Percentiles rank a stretch among this genome's conserved stretches.
These are phyloP conservation scores for Connochaetes taurinus DNA, from an alignment of 2,113 vertebrate genomes.

Conservation along the genomic window DNA sequence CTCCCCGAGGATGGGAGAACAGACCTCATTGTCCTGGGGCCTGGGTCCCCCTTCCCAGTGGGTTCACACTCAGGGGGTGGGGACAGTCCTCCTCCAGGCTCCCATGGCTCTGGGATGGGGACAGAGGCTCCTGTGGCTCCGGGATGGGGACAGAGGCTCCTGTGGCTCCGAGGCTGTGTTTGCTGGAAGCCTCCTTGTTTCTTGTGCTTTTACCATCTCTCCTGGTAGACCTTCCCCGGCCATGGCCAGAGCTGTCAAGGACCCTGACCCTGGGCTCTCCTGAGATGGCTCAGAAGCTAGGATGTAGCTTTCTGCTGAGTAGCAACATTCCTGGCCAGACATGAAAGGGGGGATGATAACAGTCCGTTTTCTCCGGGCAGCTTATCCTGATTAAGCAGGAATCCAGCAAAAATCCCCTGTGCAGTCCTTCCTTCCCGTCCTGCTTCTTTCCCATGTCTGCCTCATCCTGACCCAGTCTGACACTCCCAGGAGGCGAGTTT, in stretches of 20 bases:
- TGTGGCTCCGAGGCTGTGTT: not conserved
- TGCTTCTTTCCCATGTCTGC: too few species aligned
- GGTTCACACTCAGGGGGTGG: not conserved
- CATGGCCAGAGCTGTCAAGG: not conserved
- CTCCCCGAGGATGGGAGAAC: accelerated
- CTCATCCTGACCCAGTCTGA: not conserved
- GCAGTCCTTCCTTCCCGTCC: not conserved
- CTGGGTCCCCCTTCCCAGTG: accelerated
- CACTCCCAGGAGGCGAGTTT: accelerated
- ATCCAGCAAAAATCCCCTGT: not conserved
- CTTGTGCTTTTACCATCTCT: not conserved
- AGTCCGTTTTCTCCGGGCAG: not conserved
- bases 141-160: not conserved
- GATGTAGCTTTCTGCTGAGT: not conserved
- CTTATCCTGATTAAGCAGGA: not conserved
- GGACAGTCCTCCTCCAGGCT: not conserved
- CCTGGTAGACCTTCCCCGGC: not conserved
- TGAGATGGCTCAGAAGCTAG: conserved; percentile 14
- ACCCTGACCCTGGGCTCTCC: conserved; percentile 21
- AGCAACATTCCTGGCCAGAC: conserved; percentile 51
- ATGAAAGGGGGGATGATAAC: conserved; percentile 40
- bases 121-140: not conserved
- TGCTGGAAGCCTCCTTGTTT: not conserved
- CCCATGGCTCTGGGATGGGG: not conserved
- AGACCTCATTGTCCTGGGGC: accelerated